phyloP scores from a whole-genome alignment of 2,888 invertebrate species.

The Cynaeus angustus region DNA sequence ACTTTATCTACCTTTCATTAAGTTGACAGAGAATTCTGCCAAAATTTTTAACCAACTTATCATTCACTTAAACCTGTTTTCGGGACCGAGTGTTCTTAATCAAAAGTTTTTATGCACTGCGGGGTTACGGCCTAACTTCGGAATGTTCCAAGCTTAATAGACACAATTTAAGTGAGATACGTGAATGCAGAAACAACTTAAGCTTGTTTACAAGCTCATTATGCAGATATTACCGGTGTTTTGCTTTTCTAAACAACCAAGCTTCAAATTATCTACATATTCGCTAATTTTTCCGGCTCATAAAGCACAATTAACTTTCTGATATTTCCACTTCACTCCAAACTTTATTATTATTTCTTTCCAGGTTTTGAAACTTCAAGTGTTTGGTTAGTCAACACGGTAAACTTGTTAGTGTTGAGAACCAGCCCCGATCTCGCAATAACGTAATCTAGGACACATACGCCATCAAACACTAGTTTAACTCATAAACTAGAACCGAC shows the following conservation, averaged over 20 bases:
- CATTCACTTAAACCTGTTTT: slow-evolving; percentile 33
- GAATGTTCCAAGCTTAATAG: slow-evolving; percentile 41
- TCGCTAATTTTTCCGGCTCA: slow-evolving; percentile 45
- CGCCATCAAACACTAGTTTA: no score
- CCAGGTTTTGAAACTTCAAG: neutral
- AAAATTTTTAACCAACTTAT: slow-evolving; percentile 44
- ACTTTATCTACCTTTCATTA: slow-evolving; percentile 47
- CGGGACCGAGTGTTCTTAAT: slow-evolving; percentile 38
- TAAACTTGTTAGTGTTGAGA: no score
- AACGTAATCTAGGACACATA: no score
- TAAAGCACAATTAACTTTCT: slow-evolving; percentile 38
- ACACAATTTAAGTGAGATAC: slow-evolving; percentile 48
- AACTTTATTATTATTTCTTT: slow-evolving; percentile 7
- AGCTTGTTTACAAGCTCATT: slow-evolving; percentile 49
- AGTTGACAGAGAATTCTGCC: slow-evolving; percentile 18
- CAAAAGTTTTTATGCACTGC: slow-evolving; percentile 42
- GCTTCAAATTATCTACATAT: slow-evolving; percentile 46
- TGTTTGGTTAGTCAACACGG: neutral
- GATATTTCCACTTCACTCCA: slow-evolving; percentile 32
- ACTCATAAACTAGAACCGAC: no score
- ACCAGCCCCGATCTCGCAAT: no score
- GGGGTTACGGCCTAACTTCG: slow-evolving; percentile 40
- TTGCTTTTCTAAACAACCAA: slow-evolving; percentile 43
- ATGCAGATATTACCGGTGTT: slow-evolving; percentile 50
- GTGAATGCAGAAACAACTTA: slow-evolving; percentile 44